A percentile compares a stretch with the other conserved stretches of the same genome.
phyloP scores from a whole-genome alignment of 2,888 invertebrate genomes.

The Hypolimnas misippus region DNA sequence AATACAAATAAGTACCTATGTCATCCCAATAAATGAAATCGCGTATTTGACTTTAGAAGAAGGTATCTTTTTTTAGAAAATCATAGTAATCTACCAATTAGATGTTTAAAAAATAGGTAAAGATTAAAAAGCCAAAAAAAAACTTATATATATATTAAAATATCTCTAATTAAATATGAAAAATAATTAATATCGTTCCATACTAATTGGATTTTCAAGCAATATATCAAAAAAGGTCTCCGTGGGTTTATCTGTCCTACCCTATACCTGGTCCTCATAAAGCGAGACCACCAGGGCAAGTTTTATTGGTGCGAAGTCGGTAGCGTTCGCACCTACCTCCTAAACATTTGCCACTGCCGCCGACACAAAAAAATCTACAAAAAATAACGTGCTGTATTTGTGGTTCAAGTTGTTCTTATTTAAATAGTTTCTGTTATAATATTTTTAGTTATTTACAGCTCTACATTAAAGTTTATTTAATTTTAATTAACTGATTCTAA shows the following conservation, averaged over 20 bases:
- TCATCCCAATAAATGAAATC: no score
- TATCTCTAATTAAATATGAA: background rate
- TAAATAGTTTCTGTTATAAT: background rate
- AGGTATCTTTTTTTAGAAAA: no score
- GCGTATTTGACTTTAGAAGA: no score
- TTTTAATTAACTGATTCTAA: no score
- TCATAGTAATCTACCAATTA: no score
- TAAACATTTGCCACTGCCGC: slow-evolving; percentile 41
- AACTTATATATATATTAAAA: no score
- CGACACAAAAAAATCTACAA: slow-evolving; percentile 26
- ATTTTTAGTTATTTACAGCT: no score
- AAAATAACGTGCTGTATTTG: slow-evolving; percentile 12
- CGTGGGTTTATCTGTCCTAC: slow-evolving; percentile 4
- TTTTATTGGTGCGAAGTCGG: slow-evolving; percentile 66
- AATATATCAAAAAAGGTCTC: slow-evolving; percentile 14
- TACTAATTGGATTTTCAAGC: slow-evolving; percentile 7
- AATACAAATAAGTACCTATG: no score
- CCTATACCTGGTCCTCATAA: slow-evolving; percentile 6
- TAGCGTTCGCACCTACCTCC: slow-evolving; percentile 59
- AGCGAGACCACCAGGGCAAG: slow-evolving; percentile 57
- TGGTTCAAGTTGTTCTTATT: background rate
- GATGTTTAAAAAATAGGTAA: no score
- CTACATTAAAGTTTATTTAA: no score
- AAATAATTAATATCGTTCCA: background rate
- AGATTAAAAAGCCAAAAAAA: no score